Evolutionary conservation across 2,888 invertebrate genomes (phyloP), one percentile per base, ranked within the genome.

Genomic region (Actias luna): DNA sequence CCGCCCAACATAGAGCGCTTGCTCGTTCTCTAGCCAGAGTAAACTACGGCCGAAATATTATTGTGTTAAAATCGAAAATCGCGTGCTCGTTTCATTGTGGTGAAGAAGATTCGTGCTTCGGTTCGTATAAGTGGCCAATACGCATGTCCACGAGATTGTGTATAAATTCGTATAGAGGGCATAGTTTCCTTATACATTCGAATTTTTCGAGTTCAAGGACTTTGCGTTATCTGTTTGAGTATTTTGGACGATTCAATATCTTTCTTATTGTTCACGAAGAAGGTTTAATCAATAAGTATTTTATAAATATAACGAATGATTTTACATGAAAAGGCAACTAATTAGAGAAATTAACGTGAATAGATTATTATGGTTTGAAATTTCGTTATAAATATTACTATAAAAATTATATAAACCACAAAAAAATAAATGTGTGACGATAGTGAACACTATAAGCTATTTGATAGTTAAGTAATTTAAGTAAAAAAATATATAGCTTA

Each of bases 1-100:
- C 92, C 92, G 92, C 92, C 92, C 92, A 90, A 88, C 89, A 90
- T 82, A 90, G 76, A 88, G 92, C 92, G 92, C 92, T 87, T 90
- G 92, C 90, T 85, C 91, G 75, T 82, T 76, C 71, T 74, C 60
- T 67, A 27, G 14, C 64, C 64, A 64, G 67, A 75, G 64, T 67
- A 62, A 83, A 69, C 81, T 69, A 73, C 67, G 72, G 79, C 81
- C 78, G 64, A 82, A 67, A 58, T 27, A 0, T 4, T 29, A 16
- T 59, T 10, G 39, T 0, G 14, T 66, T 78, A 87, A 73, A 79
- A 83, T 71, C 66, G 65, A 80, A 73, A 76, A 80, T 84, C 59
- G 75, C 64, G 69, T 72, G 76, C 61, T 59, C 57, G 57, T 62
- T 58, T 63, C 61, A 64, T 79, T 79, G 82, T 84, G 84, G 84